Percentiles rank a stretch among this genome's conserved stretches.
Conservation (phyloP, 2,888 invertebrate species). For the Osmoderma eremita region DNA sequence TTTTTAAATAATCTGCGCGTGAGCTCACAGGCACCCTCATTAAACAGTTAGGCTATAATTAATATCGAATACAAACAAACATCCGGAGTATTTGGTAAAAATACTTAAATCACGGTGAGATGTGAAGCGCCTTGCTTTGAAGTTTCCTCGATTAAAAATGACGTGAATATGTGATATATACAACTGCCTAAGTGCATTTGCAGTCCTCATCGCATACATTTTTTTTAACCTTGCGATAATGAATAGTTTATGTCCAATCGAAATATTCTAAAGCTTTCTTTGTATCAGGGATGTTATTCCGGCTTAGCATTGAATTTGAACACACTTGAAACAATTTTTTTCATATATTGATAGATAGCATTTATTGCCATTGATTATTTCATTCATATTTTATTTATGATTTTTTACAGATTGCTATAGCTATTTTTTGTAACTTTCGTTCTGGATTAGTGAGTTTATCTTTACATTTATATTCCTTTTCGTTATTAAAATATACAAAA, state of each 20-base stretch:
- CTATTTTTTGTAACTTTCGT: too few species aligned
- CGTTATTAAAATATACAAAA: too few species aligned
- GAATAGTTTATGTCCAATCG: conserved; percentile 45
- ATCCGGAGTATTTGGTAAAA: conserved; percentile 34
- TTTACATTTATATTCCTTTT: too few species aligned
- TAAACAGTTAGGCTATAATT: conserved; percentile 33
- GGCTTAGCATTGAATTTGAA: too few species aligned
- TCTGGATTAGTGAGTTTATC: too few species aligned
- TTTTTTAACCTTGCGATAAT: conserved; percentile 50
- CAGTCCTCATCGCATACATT: conserved; percentile 54
- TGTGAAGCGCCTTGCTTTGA: conserved; percentile 14
- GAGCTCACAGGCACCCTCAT: conserved; percentile 25
- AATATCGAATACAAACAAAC: conserved; percentile 28
- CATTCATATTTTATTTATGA: too few species aligned
- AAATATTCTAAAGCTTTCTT: background rate
- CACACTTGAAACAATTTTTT: too few species aligned
- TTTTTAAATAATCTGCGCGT: conserved; percentile 32
- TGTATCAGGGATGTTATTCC: too few species aligned
- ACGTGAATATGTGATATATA: conserved; percentile 36
- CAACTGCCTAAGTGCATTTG: conserved; percentile 53
- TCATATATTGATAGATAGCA: too few species aligned
- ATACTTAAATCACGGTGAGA: conserved; percentile 23
- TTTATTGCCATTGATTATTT: too few species aligned
- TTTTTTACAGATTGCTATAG: too few species aligned
- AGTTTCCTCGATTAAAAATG: conserved; percentile 30